Evolutionary conservation across 2,113 vertebrate species (phyloP), one percentile per base, ranked within the genome.

Genomic region (Sylvia atricapilla): DNA sequence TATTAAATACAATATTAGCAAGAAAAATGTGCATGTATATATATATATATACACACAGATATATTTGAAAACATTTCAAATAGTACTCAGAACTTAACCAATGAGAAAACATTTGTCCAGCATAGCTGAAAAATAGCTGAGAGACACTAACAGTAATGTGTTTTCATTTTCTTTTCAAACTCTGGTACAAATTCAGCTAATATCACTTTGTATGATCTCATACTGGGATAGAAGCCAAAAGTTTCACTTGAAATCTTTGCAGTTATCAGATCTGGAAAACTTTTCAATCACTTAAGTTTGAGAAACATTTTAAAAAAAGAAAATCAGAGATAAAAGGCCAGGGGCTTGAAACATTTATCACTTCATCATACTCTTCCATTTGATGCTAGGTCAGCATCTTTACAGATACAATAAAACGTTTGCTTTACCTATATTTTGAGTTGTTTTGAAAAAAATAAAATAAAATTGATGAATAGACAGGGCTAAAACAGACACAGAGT

Each of bases 191-290:
- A 95, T 94, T 96, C 95, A 89, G 33, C 63, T 66, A 93, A 77
- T 70, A 93, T 89, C 70, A 95, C 78, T 85, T 76, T 41, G 33
- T 66, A 90, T 96, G 96, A 97, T 96, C 89, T 97, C 95, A 97
- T 53, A 72, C 78, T 12, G 70, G 96, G 95, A 96, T 13, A 62
- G 11, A 13, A 96, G 96, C 96, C 98, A 97, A 89, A 95, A 85
- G 68, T 93, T 97, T 95, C 95, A 94, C 95, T 94, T 85, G 93
- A 97, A 94, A 96, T 93, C 80, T 94, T 70, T 72, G 86, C 90
- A 88, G 92, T 96, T 97, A 97, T 96, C 96, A 96, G 95, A 95
- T 97, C 92, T 97, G 96, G 92, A 97, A 96, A 96, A 79, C 59
- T 78, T 89, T 97, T 97, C 93, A 76, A 77, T 94, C 74, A 92